Conservation (phyloP, 2,797 vertebrate species). For the Urocyon cinereoargenteus region DNA sequence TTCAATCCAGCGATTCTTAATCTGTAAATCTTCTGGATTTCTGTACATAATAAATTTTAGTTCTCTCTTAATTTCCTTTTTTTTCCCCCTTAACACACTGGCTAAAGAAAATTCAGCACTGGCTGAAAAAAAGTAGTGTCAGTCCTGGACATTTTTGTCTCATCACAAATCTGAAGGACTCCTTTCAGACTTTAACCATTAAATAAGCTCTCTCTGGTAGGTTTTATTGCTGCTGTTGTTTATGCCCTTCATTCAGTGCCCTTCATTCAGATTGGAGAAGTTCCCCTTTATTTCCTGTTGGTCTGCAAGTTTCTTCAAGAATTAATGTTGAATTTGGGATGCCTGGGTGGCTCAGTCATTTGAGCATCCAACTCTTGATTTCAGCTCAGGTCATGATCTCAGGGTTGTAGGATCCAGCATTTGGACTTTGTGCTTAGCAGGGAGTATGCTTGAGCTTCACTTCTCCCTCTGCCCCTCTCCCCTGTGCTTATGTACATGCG, state of each 20-base stretch:
- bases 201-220: background rate
- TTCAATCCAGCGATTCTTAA: background rate
- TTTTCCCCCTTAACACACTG: background rate
- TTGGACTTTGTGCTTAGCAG: too few relatives aligned
- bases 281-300: background rate
- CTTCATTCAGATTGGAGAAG: background rate
- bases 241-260: background rate
- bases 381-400: background rate
- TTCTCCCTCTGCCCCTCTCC: background rate
- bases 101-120: background rate
- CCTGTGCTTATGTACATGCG: background rate
- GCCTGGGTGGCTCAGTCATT: background rate
- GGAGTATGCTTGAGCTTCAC: too few relatives aligned
- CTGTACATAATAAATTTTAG: background rate
- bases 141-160: background rate
- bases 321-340: background rate
- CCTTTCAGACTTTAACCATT: background rate
- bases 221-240: background rate
- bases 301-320: background rate
- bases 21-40: background rate
- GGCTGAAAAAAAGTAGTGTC: background rate
- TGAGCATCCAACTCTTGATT: background rate
- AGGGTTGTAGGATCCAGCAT: too few relatives aligned
- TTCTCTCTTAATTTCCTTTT: background rate
- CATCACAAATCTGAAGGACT: background rate